Conservation (phyloP, 2,113 vertebrate species). For the Sakesphorus luctuosus region DNA sequence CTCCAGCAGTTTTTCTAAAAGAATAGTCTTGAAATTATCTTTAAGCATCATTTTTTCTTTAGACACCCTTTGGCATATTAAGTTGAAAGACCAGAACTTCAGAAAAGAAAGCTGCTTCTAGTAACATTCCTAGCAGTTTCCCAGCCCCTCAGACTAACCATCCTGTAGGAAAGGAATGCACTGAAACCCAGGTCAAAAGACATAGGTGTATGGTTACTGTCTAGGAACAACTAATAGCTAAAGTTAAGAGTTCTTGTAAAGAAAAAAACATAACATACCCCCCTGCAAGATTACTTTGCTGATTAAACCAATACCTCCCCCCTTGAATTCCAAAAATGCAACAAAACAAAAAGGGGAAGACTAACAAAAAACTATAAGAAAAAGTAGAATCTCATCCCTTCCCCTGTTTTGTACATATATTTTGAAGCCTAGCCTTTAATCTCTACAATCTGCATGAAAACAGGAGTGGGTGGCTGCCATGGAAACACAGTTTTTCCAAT, state of each 20-base stretch:
- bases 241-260: background rate
- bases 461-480: background rate
- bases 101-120: background rate
- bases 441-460: conserved; percentile 14
- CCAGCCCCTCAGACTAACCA: background rate
- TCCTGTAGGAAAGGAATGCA: background rate
- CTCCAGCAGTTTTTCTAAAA: background rate
- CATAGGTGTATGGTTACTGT: background rate
- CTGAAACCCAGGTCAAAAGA: background rate
- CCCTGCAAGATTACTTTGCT: background rate
- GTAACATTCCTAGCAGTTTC: background rate
- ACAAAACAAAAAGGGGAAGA: background rate
- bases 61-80: background rate
- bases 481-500: background rate
- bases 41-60: background rate
- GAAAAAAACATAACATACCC: background rate
- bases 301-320: background rate
- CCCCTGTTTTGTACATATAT: background rate
- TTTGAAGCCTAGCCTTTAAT: background rate
- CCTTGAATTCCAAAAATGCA: background rate
- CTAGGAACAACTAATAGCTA: background rate
- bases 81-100: background rate
- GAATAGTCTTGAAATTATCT: background rate
- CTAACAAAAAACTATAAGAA: background rate
- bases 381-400: background rate